Conservation (phyloP, 1,140 invertebrate genomes). For the Colletes gigas region DNA sequence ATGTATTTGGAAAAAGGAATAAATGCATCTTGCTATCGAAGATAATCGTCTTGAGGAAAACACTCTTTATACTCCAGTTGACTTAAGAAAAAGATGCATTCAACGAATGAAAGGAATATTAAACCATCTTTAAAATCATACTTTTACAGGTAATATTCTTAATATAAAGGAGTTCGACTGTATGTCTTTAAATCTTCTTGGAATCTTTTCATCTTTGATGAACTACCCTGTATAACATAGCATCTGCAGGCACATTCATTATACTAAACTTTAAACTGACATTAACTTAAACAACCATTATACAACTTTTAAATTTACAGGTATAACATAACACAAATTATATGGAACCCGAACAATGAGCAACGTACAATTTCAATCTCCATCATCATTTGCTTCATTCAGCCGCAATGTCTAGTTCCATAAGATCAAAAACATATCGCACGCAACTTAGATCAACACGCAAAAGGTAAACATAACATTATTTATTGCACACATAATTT, state of each 20-base stretch:
- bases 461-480: conserved; percentile 39
- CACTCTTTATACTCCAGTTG: too few species aligned
- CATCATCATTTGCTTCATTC: conserved; percentile 15
- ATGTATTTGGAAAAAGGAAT: background rate
- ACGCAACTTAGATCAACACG: background rate
- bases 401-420: conserved; percentile 23
- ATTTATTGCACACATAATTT: background rate
- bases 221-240: background rate
- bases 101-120: too few species aligned
- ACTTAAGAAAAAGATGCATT: too few species aligned
- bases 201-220: too few species aligned
- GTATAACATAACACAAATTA: conserved; percentile 3
- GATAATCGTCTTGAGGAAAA: too few species aligned
- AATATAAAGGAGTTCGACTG: too few species aligned
- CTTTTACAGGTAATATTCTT: too few species aligned
- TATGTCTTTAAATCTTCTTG: too few species aligned
- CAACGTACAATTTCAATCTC: background rate
- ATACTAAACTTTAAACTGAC: background rate
- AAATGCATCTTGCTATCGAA: background rate
- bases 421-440: conserved; percentile 7
- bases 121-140: too few species aligned
- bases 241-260: conserved; percentile 28
- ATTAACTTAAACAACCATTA: background rate
- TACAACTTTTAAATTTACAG: conserved; percentile 18
- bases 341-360: conserved; percentile 11